Conservation (phyloP, 2,888 invertebrate species). For the Craniophora ligustri region DNA sequence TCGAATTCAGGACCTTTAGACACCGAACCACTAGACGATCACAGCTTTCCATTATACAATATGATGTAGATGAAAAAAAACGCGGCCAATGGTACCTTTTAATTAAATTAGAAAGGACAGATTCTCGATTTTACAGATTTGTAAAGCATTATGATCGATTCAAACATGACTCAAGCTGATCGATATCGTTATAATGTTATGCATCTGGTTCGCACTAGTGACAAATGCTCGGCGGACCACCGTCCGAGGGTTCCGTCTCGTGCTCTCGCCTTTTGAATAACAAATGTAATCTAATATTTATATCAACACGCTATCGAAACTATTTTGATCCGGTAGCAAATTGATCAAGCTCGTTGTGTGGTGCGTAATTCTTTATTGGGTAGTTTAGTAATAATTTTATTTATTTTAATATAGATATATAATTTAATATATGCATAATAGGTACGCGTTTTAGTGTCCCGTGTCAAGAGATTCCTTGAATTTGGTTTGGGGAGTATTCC, state of each 20-base stretch:
- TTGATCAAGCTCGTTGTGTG: slow-evolving; percentile 65
- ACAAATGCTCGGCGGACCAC: slow-evolving; percentile 40
- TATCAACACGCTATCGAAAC: slow-evolving; percentile 72
- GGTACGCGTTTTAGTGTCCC: background rate
- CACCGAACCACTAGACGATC: too few species aligned
- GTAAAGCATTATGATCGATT: background rate
- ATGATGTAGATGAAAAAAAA: too few species aligned
- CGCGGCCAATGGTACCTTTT: too few species aligned
- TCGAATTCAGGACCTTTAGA: too few species aligned
- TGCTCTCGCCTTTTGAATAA: slow-evolving; percentile 69
- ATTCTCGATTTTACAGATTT: background rate
- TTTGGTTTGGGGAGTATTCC: background rate
- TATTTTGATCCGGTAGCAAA: slow-evolving; percentile 79
- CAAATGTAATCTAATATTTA: slow-evolving; percentile 75
- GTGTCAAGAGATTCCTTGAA: background rate
- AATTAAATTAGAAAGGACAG: too few species aligned
- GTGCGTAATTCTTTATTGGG: slow-evolving; percentile 30
- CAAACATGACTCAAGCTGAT: slow-evolving; percentile 16
- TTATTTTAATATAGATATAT: too few species aligned
- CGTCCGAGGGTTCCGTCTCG: slow-evolving; percentile 68
- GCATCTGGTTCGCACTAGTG: slow-evolving; percentile 46
- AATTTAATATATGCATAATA: too few species aligned
- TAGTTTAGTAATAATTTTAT: too few species aligned
- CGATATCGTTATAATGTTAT: slow-evolving; percentile 44
- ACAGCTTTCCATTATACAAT: too few species aligned